phyloP scores from a whole-genome alignment of 1,140 invertebrate species.

The Belonocnema kinseyi region DNA sequence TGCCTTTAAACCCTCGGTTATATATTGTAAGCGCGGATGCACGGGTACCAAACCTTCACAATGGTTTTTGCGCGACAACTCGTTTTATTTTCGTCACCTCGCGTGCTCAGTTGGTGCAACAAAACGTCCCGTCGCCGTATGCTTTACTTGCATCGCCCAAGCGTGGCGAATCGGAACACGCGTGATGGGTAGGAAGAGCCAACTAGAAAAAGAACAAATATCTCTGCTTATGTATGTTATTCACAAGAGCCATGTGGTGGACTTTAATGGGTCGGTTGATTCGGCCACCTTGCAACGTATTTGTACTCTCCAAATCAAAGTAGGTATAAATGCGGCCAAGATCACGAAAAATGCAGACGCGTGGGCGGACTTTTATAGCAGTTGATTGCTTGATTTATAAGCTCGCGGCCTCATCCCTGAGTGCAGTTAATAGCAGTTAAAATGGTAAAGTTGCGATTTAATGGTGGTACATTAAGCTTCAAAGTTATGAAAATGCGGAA shows the following conservation, averaged over 20 bases:
- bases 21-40: slow-evolving; percentile 39
- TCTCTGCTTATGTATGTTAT: too few species aligned
- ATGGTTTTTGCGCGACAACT: slow-evolving; percentile 33
- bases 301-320: neutral
- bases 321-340: slow-evolving; percentile 39
- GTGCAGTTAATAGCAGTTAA: neutral
- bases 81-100: slow-evolving; percentile 42
- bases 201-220: too few species aligned
- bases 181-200: too few species aligned
- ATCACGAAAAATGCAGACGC: slow-evolving; percentile 38
- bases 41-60: slow-evolving; percentile 29
- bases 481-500: too few species aligned
- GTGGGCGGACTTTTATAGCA: slow-evolving; percentile 60
- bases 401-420: slow-evolving; percentile 40
- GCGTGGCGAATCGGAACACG: neutral
- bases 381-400: slow-evolving; percentile 63
- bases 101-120: slow-evolving; percentile 49
- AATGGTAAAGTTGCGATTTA: too few species aligned
- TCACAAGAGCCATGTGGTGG: neutral
- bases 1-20: slow-evolving; percentile 46
- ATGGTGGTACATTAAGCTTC: too few species aligned
- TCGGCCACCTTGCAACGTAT: slow-evolving; percentile 2
- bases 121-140: slow-evolving; percentile 27
- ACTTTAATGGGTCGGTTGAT: neutral
- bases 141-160: neutral